Conservation (phyloP, 2,888 invertebrate species). For the Trypoxylon attenuatum region DNA sequence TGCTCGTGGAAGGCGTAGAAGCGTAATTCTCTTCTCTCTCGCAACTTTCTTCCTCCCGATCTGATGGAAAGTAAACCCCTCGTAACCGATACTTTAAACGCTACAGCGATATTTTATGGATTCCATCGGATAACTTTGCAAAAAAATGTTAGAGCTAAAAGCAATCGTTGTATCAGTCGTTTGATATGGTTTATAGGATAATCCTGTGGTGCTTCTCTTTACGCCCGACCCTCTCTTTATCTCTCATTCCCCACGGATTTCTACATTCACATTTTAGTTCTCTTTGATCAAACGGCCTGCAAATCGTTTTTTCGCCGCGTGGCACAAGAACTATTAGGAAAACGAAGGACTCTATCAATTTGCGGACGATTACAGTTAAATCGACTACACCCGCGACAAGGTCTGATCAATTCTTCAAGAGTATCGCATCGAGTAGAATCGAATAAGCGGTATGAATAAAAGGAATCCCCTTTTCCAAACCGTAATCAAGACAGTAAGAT, state of each 20-base stretch:
- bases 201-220: no score
- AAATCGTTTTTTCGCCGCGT: background rate
- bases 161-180: constrained; percentile 1
- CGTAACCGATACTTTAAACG: no score
- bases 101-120: no score
- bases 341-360: constrained; percentile 18
- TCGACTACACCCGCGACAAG: background rate
- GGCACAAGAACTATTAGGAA: constrained; percentile 6
- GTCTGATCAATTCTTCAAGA: constrained; percentile 1
- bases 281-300: background rate
- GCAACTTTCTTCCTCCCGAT: no score
- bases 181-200: constrained; percentile 11
- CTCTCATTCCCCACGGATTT: background rate
- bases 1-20: no score
- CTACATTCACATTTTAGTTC: constrained; percentile 9
- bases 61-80: no score
- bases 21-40: no score
- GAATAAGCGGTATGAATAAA: no score
- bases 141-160: background rate
- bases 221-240: no score
- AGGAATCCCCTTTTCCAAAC: no score
- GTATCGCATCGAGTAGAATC: no score
- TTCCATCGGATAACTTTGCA: background rate
- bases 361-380: constrained; percentile 12
- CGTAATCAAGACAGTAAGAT: no score